Conservation (phyloP, 2,113 vertebrate genomes). For the Leptobrachium ailaonicum region DNA sequence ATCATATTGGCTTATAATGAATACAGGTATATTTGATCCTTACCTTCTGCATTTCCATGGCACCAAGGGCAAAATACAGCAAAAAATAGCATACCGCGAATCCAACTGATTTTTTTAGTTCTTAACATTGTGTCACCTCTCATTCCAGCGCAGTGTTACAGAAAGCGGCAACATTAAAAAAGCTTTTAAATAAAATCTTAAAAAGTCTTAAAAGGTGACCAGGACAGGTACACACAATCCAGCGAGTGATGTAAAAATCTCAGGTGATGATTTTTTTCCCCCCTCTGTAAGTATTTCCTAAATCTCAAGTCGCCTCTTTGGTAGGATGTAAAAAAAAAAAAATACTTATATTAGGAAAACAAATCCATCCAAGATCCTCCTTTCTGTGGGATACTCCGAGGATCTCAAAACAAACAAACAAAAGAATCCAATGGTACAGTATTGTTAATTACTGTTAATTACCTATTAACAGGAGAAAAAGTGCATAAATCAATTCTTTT, state of each 20-base stretch:
- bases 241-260: background rate
- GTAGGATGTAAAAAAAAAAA: background rate
- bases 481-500: too few species aligned
- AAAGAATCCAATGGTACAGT: too few species aligned
- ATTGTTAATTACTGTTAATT: too few species aligned
- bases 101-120: background rate
- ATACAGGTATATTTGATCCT: background rate
- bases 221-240: background rate
- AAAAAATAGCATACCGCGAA: background rate
- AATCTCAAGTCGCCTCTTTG: background rate
- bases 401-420: too few species aligned
- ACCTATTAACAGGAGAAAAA: too few species aligned
- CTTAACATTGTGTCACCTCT: constrained; percentile 29
- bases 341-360: too few species aligned
- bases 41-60: background rate
- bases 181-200: too few species aligned
- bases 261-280: background rate
- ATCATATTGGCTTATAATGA: too few species aligned
- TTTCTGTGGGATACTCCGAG: too few species aligned
- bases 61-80: background rate
- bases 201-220: background rate
- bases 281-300: background rate
- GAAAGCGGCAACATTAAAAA: constrained; percentile 24
- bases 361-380: too few species aligned
- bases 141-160: constrained; percentile 19